phyloP scores from a whole-genome alignment of 37 sponge, comb jelly and placozoan species.

The Ianthella basta region DNA sequence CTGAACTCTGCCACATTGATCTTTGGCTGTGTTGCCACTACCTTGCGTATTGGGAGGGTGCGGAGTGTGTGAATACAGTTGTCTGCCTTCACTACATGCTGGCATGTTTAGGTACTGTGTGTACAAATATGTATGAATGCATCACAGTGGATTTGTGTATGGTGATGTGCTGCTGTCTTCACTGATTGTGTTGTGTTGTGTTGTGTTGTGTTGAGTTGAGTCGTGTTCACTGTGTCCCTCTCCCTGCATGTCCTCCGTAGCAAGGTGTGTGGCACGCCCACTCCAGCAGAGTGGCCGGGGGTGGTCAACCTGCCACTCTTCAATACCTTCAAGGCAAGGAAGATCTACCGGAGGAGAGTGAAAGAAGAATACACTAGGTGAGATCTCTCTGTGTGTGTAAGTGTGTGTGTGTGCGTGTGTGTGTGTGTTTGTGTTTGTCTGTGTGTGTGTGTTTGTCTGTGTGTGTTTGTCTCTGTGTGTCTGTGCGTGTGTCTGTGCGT shows the following conservation, averaged over 20 bases:
- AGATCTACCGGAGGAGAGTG: conserved; percentile 79
- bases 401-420: not conserved
- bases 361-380: conserved; percentile 81
- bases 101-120: not conserved
- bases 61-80: no score
- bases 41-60: no score
- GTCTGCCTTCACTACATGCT: not conserved
- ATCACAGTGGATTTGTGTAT: no score
- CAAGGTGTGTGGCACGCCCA: conserved; percentile 92
- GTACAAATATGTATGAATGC: not conserved
- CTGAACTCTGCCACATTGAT: no score
- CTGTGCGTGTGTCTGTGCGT: not conserved
- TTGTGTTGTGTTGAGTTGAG: no score
- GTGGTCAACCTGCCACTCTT: conserved; percentile 89
- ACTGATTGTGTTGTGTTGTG: no score
- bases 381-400: not conserved
- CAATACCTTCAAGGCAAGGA: conserved; percentile 83
- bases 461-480: conserved; percentile 3
- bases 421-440: not conserved
- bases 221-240: no score
- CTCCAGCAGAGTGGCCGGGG: conserved; percentile 93
- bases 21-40: no score
- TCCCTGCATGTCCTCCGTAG: conserved; percentile 33
- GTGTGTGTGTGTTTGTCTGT: not conserved
- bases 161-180: not conserved